Evolutionary conservation across 2,113 vertebrate genomes (phyloP).

Genomic region (Engraulis encrasicolus): DNA sequence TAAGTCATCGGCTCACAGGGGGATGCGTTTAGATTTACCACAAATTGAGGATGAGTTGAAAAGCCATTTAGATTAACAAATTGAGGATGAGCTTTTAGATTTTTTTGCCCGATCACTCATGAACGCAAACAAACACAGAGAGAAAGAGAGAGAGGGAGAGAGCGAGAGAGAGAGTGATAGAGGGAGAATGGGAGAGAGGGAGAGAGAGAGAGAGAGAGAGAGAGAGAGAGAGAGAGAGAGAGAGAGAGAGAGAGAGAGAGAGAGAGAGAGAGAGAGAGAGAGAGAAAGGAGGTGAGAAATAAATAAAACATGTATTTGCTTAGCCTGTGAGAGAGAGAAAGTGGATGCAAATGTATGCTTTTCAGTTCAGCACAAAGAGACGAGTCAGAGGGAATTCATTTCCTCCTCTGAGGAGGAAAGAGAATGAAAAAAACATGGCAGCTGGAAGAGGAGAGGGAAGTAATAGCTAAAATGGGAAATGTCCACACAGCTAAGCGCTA

Average conservation of each 20-base stretch:
- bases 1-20: neutral
- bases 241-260: conserved; percentile 27
- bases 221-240: conserved; percentile 34
- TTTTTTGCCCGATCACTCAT: conserved; percentile 20
- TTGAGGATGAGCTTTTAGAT: neutral
- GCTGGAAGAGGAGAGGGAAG: neutral
- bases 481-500: neutral
- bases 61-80: neutral
- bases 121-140: conserved; percentile 31
- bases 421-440: neutral
- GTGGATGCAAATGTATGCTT: conserved; percentile 6
- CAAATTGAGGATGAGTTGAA: neutral
- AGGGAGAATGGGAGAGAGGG: conserved; percentile 32
- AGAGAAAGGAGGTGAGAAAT: conserved; percentile 30
- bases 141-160: conserved; percentile 24
- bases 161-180: no score
- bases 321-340: neutral
- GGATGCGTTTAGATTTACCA: neutral
- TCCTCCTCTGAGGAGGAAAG: neutral
- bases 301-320: conserved; percentile 13
- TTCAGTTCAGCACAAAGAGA: neutral
- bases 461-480: neutral
- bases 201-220: conserved; percentile 23
- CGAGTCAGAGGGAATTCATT: neutral
- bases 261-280: conserved; percentile 29